Evolutionary conservation across 1,140 invertebrate genomes (phyloP).

Genomic region (Ostrea denselamellosa): DNA sequence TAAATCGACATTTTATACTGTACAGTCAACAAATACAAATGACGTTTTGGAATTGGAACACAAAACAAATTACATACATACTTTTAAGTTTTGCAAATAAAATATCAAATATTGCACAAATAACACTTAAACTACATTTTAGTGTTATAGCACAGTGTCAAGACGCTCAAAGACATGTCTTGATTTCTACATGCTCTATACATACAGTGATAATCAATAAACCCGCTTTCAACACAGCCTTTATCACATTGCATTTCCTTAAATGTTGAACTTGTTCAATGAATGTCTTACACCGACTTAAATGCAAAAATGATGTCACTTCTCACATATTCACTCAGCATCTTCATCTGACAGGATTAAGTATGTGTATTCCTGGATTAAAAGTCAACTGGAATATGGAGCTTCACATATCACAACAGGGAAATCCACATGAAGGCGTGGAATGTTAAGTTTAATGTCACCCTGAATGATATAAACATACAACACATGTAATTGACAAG

Average conservation of each 20-base stretch:
- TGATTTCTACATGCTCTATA: background rate
- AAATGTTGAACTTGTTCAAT: background rate
- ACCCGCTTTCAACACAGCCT: background rate
- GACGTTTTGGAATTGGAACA: background rate
- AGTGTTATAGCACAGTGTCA: background rate
- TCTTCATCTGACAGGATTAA: background rate
- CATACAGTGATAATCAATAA: too few species aligned
- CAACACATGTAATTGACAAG: too few species aligned
- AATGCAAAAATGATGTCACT: background rate
- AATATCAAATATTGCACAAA: background rate
- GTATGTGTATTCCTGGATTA: background rate
- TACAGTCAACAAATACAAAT: background rate
- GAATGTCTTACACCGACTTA: background rate
- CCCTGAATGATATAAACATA: conserved; percentile 69
- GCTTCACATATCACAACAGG: conserved; percentile 75
- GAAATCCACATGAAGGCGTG: conserved; percentile 75
- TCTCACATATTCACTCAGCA: background rate
- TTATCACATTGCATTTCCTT: background rate
- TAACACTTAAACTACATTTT: background rate
- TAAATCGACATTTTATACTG: background rate
- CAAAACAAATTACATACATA: background rate
- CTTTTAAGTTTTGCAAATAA: background rate
- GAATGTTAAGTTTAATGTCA: conserved; percentile 73
- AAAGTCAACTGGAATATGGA: conserved; percentile 47
- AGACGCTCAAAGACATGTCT: background rate